Percentiles rank a stretch among this genome's conserved stretches.
Conservation (phyloP, 2,888 invertebrate genomes). For the Lysandra bellargus region DNA sequence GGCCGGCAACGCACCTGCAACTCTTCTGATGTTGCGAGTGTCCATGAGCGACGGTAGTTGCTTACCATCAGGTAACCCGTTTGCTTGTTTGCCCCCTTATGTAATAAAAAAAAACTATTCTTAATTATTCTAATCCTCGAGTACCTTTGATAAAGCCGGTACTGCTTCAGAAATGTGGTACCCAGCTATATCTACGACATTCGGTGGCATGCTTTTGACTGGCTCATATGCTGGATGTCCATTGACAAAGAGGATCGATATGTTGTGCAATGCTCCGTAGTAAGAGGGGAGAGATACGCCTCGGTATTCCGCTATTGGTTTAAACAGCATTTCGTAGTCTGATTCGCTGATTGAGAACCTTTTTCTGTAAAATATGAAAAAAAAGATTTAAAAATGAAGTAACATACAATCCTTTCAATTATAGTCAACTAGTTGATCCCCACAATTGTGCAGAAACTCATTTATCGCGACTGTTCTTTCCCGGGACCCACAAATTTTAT, state of each 20-base stretch:
- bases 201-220: not conserved
- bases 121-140: not conserved
- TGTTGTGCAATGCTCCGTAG: not conserved
- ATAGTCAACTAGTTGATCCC: too few relatives aligned
- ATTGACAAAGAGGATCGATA: not conserved
- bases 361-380: not conserved
- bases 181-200: constrained; percentile 21
- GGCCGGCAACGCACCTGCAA: too few relatives aligned
- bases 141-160: constrained; percentile 5
- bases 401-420: too few relatives aligned
- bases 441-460: too few relatives aligned
- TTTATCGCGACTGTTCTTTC: too few relatives aligned
- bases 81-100: too few relatives aligned
- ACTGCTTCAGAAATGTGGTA: constrained; percentile 6
- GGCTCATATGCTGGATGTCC: not conserved
- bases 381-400: too few relatives aligned
- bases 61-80: too few relatives aligned
- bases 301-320: not conserved
- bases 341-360: not conserved
- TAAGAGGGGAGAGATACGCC: not conserved
- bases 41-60: too few relatives aligned
- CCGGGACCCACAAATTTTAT: too few relatives aligned
- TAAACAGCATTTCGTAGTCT: not conserved
- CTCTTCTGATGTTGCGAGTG: too few relatives aligned
- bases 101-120: too few relatives aligned